These are phyloP conservation scores for Stichopus horrens DNA, from an alignment of 53 echinoderm and acorn worm species.

Conservation along the genomic window DNA sequence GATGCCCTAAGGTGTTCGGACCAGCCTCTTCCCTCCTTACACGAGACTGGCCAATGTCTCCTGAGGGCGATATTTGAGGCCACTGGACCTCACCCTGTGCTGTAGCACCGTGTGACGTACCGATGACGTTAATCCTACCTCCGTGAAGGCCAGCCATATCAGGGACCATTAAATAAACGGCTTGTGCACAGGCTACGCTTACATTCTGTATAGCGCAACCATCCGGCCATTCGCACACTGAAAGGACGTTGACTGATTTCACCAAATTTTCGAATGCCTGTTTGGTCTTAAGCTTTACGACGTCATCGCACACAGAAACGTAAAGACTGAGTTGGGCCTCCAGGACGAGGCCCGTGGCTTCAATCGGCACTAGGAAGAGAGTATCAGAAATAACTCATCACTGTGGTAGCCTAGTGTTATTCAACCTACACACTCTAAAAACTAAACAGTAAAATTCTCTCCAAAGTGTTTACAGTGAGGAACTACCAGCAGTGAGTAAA, in stretches of 20 bases:
- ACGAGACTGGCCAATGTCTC: neutral
- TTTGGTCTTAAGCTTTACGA: neutral
- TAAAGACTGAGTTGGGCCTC: neutral
- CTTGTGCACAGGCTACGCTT: conserved; percentile 12
- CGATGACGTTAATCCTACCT: neutral
- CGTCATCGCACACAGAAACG: neutral
- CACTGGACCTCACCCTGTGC: neutral
- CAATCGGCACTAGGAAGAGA: conserved; percentile 17
- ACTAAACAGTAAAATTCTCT: no score
- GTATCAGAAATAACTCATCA: no score
- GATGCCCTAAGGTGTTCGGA: neutral
- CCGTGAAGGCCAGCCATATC: conserved; percentile 2
- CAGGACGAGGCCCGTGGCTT: neutral
- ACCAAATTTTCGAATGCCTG: neutral
- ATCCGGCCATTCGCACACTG: conserved; percentile 19
- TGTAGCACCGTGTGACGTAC: neutral
- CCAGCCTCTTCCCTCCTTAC: neutral
- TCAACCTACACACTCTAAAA: no score
- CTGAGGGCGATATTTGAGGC: neutral
- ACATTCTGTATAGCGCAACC: conserved; percentile 22
- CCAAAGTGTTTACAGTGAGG: no score
- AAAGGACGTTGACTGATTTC: conserved; percentile 7
- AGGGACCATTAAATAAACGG: neutral
- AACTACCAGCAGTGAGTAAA: no score
- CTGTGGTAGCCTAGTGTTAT: no score